Evolutionary conservation across 2,888 invertebrate species (phyloP).

Genomic region (Galerucella nymphaeae): DNA sequence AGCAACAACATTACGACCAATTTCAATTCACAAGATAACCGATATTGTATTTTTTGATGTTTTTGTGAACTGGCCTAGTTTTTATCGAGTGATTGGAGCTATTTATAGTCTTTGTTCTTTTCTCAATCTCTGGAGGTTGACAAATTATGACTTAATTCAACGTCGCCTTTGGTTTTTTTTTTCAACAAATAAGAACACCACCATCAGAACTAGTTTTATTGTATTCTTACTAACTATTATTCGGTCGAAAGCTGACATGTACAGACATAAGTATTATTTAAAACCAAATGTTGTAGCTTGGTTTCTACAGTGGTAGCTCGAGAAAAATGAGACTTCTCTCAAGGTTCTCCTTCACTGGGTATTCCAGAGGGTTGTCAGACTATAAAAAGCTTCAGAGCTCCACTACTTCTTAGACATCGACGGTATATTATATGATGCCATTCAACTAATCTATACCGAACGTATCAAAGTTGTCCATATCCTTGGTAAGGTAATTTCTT

Average conservation of each 20-base stretch:
- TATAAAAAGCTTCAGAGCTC: too few species aligned
- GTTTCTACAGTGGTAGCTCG: too few species aligned
- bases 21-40: too few species aligned
- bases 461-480: conserved; percentile 20
- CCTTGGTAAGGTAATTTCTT: conserved; percentile 17
- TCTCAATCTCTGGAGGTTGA: conserved; percentile 30
- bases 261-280: not conserved
- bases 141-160: conserved; percentile 43
- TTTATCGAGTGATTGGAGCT: conserved; percentile 10
- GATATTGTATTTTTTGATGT: too few species aligned
- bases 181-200: not conserved
- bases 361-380: too few species aligned
- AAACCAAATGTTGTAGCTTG: too few species aligned
- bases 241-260: not conserved
- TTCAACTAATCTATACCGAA: not conserved
- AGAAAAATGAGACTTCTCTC: too few species aligned
- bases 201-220: not conserved
- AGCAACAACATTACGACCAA: too few species aligned
- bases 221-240: not conserved
- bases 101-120: conserved; percentile 37
- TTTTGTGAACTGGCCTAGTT: conserved; percentile 16
- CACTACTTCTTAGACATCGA: too few species aligned
- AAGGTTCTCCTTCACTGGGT: too few species aligned
- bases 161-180: not conserved
- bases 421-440: not conserved